Conservation (phyloP, 1,140 invertebrate species). For the Atopsyche davidsoni region DNA sequence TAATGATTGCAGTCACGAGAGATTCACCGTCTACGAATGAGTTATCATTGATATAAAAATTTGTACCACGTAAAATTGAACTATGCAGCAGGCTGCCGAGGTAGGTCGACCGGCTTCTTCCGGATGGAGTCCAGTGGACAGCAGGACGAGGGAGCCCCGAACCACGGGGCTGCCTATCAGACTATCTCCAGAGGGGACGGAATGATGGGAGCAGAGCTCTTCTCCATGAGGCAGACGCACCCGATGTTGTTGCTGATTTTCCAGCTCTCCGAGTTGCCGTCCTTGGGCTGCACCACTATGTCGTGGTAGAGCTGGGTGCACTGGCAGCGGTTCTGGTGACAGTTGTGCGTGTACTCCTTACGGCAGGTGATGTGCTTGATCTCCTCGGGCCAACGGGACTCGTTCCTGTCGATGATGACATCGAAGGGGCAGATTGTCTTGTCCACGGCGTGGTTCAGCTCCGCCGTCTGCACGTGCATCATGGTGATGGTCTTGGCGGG, state of each 20-base stretch:
- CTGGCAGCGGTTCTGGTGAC: constrained; percentile 9
- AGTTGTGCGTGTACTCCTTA: not conserved
- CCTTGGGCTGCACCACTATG: not conserved
- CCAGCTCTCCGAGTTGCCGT: constrained; percentile 7
- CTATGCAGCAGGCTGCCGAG: too few relatives aligned
- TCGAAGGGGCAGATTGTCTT: constrained; percentile 15
- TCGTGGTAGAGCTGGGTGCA: constrained; percentile 20
- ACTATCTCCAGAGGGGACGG: too few relatives aligned
- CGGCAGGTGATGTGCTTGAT: constrained; percentile 16
- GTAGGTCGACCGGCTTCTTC: too few relatives aligned
- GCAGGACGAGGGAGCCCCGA: too few relatives aligned
- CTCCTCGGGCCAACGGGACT: constrained; percentile 8
- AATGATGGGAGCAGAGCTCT: not conserved
- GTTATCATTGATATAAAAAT: too few relatives aligned
- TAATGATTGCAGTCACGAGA: too few relatives aligned
- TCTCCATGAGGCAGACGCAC: constrained; percentile 14
- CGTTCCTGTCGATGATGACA: constrained; percentile 10
- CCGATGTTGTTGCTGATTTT: constrained; percentile 9
- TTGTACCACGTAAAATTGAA: too few relatives aligned
- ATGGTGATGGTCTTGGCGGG: not conserved
- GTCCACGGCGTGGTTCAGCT: constrained; percentile 5
- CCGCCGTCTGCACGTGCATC: not conserved
- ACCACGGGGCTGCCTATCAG: too few relatives aligned
- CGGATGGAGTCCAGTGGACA: too few relatives aligned
- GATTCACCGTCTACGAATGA: too few relatives aligned